Conservation (phyloP, 2,113 vertebrate genomes). For the Orthonyx spaldingii region DNA sequence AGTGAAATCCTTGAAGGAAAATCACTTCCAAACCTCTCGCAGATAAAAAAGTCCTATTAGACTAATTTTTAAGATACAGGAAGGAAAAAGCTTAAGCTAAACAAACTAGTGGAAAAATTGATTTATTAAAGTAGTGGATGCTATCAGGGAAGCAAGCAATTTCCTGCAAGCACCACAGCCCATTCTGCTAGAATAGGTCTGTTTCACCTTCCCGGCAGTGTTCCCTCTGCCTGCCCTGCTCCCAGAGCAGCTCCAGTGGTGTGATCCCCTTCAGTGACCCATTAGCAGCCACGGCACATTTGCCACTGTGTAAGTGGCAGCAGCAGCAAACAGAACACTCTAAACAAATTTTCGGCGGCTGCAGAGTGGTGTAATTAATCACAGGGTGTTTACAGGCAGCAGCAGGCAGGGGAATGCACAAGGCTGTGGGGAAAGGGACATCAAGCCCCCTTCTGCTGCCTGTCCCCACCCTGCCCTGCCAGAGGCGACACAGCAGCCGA, state of each 20-base stretch:
- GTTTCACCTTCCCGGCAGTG: neutral
- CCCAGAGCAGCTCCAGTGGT: neutral
- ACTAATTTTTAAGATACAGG: neutral
- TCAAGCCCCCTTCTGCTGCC: neutral
- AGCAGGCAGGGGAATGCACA: neutral
- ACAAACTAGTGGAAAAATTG: neutral
- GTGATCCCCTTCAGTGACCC: neutral
- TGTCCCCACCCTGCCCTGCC: neutral
- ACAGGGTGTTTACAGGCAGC: neutral
- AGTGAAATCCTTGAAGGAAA: neutral
- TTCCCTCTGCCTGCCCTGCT: neutral
- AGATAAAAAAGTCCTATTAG: neutral
- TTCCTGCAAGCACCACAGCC: neutral
- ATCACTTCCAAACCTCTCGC: neutral
- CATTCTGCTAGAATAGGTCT: neutral
- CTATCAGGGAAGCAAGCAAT: neutral
- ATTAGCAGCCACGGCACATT: neutral
- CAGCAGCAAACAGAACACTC: neutral
- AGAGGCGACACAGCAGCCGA: accelerated
- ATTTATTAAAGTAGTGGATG: neutral
- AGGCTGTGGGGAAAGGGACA: neutral
- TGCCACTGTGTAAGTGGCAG: neutral
- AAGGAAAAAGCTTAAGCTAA: neutral
- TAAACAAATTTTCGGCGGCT: neutral
- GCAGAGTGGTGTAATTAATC: neutral